phyloP scores from a whole-genome alignment of 2,888 invertebrate species.

The Miltochrista miniata region DNA sequence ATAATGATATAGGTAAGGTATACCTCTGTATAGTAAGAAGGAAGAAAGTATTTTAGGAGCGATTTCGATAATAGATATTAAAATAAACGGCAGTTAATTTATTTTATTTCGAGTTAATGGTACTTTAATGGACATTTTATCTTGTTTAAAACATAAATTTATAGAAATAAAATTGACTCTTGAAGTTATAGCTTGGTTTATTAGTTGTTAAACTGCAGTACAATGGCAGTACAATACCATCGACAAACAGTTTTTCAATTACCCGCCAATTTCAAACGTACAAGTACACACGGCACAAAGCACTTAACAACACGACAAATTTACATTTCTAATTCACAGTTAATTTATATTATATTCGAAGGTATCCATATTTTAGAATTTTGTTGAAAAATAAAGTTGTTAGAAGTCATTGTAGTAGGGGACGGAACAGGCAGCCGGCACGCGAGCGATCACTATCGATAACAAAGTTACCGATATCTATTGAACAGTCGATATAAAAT shows the following conservation, averaged over 20 bases:
- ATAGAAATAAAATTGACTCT: conserved; percentile 1
- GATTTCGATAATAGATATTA: conserved; percentile 41
- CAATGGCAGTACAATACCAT: background rate
- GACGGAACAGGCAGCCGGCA: conserved; percentile 56
- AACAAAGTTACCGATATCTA: conserved; percentile 56
- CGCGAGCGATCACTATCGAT: conserved; percentile 72
- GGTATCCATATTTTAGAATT: conserved; percentile 55
- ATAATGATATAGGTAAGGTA: conserved; percentile 36
- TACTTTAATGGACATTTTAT: conserved; percentile 11
- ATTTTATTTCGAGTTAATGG: conserved; percentile 25
- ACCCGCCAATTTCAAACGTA: conserved; percentile 35
- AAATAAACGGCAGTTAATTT: conserved; percentile 29
- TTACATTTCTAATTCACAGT: conserved; percentile 69
- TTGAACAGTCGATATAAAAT: conserved; percentile 39
- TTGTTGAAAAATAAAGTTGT: conserved; percentile 76
- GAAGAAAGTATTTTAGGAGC: conserved; percentile 32
- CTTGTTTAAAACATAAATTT: conserved; percentile 8
- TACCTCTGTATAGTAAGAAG: conserved; percentile 16
- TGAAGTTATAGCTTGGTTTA: background rate
- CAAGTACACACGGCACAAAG: conserved; percentile 40
- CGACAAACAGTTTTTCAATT: conserved; percentile 34
- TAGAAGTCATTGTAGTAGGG: conserved; percentile 54
- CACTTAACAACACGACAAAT: conserved; percentile 58
- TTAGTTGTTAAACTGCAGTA: background rate
- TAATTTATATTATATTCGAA: conserved; percentile 64